Evolutionary conservation across 2,113 vertebrate genomes (phyloP).

Genomic region (Regulus satrapa): DNA sequence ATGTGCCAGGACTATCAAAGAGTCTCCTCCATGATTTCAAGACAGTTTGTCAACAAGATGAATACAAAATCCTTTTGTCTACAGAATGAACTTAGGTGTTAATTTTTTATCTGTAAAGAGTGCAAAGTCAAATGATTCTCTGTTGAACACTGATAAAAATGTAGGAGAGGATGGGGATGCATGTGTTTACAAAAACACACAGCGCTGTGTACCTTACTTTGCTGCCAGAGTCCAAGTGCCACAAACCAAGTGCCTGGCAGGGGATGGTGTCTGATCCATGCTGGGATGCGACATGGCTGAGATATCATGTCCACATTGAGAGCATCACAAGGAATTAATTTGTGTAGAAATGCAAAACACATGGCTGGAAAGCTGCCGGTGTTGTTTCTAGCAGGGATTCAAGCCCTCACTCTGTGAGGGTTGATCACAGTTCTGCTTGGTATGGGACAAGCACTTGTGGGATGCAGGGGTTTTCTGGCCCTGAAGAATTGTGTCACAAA

Average conservation of each 20-base stretch:
- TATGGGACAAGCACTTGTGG: background rate
- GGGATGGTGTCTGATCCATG: background rate
- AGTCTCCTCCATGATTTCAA: constrained; percentile 26
- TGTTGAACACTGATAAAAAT: constrained; percentile 58
- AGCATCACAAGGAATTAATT: background rate
- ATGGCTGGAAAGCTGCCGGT: fast-evolving
- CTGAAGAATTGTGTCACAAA: background rate
- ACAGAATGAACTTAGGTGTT: constrained; percentile 46
- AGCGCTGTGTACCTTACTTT: background rate
- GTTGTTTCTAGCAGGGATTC: background rate
- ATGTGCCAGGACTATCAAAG: constrained; percentile 58
- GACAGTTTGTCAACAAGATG: constrained; percentile 60
- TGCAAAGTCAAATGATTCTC: constrained; percentile 34
- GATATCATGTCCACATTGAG: background rate
- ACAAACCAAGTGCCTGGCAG: background rate
- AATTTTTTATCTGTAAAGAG: constrained; percentile 47
- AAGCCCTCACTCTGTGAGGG: background rate
- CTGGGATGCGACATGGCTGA: background rate
- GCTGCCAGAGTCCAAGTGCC: background rate
- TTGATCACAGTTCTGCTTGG: background rate
- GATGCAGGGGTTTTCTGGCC: background rate
- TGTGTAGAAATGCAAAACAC: background rate
- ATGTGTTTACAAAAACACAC: background rate
- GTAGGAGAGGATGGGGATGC: background rate
- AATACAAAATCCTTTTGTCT: constrained; percentile 56